Conservation (phyloP, 2,113 vertebrate genomes). For the Ceyx melanurus region DNA sequence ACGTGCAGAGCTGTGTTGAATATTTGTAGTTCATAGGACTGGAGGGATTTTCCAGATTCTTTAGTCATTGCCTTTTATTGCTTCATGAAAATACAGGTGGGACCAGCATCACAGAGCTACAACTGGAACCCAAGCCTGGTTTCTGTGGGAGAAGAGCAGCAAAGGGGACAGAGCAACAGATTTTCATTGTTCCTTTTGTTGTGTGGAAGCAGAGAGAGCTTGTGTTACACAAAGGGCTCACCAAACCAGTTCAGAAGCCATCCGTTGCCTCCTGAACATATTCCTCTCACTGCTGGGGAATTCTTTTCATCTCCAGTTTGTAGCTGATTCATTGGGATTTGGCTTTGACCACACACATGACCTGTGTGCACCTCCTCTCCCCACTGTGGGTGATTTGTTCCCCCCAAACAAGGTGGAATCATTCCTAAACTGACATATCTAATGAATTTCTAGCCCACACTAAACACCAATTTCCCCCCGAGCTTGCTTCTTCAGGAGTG, state of each 20-base stretch:
- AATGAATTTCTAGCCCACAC: neutral
- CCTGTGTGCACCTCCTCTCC: neutral
- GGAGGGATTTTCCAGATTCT: neutral
- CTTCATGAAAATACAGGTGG: neutral
- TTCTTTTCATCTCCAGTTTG: neutral
- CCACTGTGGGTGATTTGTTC: neutral
- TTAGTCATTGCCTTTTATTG: neutral
- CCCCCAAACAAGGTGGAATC: neutral
- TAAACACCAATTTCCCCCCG: neutral
- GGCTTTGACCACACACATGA: neutral
- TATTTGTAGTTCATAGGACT: neutral
- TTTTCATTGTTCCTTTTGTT: neutral
- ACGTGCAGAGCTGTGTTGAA: neutral
- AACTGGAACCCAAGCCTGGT: neutral
- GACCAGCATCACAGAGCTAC: fast-evolving
- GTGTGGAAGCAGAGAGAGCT: neutral
- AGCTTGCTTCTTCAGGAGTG: neutral
- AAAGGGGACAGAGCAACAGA: neutral
- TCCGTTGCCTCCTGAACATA: neutral
- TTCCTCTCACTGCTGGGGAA: neutral
- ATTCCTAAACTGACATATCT: neutral
- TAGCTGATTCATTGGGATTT: no score
- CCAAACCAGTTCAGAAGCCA: neutral
- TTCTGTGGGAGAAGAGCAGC: neutral
- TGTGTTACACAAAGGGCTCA: neutral